Conservation (phyloP, 2,797 vertebrate species). For the Antrozous pallidus region DNA sequence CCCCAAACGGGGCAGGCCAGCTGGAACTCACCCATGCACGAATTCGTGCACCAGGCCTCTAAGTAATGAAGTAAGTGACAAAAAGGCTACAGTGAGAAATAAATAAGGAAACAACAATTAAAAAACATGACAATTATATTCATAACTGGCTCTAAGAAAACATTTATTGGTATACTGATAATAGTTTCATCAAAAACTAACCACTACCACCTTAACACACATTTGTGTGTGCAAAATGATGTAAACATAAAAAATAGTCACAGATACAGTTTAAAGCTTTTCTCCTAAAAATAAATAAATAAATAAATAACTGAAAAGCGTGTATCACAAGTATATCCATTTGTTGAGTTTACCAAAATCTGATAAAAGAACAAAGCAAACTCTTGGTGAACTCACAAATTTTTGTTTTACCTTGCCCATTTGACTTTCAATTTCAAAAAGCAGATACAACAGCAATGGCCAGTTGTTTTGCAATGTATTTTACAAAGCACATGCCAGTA, state of each 20-base stretch:
- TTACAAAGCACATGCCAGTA: background rate
- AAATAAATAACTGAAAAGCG: background rate
- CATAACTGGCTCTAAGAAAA: background rate
- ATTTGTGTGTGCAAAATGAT: background rate
- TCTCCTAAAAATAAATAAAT: background rate
- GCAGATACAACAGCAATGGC: background rate
- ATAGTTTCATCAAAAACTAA: constrained; percentile 7
- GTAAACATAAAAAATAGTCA: background rate
- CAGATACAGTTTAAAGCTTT: background rate
- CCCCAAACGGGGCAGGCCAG: too few relatives aligned
- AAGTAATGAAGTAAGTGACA: background rate
- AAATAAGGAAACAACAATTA: background rate
- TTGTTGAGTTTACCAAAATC: background rate
- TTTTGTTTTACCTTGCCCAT: background rate
- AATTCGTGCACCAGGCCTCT: too few relatives aligned
- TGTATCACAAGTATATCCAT: background rate
- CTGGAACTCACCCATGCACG: too few relatives aligned
- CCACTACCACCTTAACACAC: background rate
- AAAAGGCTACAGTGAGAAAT: background rate
- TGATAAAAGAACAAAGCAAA: constrained; percentile 19
- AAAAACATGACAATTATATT: background rate
- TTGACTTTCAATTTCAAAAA: background rate
- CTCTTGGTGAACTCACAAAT: background rate
- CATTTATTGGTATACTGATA: background rate
- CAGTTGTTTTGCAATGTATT: background rate